Percentiles rank a stretch among this genome's conserved stretches.
phyloP scores from a whole-genome alignment of 2,113 vertebrate species.

The Synodontis membranacea region DNA sequence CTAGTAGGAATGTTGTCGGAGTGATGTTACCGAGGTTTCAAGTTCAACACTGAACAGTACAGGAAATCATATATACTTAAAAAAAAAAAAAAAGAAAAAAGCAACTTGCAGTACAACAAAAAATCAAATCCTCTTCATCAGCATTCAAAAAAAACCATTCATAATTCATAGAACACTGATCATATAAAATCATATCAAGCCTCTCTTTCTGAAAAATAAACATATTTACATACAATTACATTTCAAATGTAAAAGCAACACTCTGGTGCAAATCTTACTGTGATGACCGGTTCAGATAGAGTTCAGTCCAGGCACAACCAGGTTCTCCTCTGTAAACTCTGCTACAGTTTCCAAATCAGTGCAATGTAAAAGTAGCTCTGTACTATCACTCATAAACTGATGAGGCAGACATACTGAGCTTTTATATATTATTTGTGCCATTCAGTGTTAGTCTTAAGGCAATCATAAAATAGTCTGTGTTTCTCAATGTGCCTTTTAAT shows the following conservation, averaged over 20 bases:
- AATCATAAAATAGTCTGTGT: neutral
- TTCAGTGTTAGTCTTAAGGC: neutral
- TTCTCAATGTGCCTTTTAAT: neutral
- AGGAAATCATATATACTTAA: neutral
- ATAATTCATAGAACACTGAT: constrained; percentile 27
- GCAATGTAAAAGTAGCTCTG: neutral
- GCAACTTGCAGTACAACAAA: neutral
- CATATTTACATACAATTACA: constrained; percentile 44
- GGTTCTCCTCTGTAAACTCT: constrained; percentile 40
- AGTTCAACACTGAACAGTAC: constrained; percentile 32
- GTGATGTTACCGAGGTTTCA: constrained; percentile 13
- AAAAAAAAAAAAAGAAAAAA: neutral
- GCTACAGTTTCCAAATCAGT: constrained; percentile 17
- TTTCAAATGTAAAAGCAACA: constrained; percentile 31
- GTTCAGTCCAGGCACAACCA: constrained; percentile 38
- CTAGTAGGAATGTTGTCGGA: constrained; percentile 3
- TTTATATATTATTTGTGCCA: neutral
- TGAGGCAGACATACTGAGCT: neutral
- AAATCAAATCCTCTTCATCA: neutral
- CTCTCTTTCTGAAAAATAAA: constrained; percentile 30
- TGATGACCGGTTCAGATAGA: neutral
- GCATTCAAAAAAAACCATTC: constrained; percentile 34
- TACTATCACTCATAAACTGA: neutral
- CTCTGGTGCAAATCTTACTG: constrained; percentile 21
- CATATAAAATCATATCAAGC: constrained; percentile 38